Conservation (phyloP, 2,113 vertebrate species). For the Hoplias malabaricus region DNA sequence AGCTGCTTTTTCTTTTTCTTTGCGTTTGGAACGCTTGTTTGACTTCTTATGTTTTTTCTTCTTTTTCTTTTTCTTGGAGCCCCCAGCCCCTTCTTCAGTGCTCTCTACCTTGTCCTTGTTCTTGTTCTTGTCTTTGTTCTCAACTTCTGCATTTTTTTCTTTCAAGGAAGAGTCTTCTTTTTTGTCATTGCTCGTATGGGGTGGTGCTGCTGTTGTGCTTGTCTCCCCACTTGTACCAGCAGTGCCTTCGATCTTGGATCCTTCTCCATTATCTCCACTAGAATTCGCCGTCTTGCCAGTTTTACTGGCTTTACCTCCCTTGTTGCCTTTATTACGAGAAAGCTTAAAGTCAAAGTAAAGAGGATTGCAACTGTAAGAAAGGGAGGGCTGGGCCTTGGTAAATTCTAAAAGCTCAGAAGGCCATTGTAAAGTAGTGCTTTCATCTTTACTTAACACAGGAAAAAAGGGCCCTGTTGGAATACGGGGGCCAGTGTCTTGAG, state of each 20-base stretch:
- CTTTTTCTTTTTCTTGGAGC: slow-evolving; percentile 84
- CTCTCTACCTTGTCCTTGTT: slow-evolving; percentile 49
- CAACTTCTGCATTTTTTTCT: slow-evolving; percentile 47
- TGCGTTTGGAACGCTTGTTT: slow-evolving; percentile 82
- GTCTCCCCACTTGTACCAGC: slow-evolving; percentile 60
- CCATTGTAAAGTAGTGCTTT: slow-evolving; percentile 96
- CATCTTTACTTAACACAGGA: slow-evolving; percentile 93
- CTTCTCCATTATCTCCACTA: slow-evolving; percentile 50
- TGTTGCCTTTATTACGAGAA: slow-evolving; percentile 86
- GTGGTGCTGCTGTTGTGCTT: slow-evolving; percentile 9
- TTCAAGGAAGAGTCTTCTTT: slow-evolving; percentile 57
- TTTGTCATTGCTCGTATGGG: slow-evolving; percentile 52
- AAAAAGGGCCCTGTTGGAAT: slow-evolving; percentile 89
- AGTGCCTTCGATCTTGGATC: slow-evolving; percentile 57
- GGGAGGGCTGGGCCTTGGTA: slow-evolving; percentile 87
- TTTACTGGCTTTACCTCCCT: slow-evolving; percentile 63
- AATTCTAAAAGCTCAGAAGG: slow-evolving; percentile 95
- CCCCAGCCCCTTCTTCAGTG: slow-evolving; percentile 60
- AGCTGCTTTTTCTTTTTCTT: slow-evolving; percentile 78
- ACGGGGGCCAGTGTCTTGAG: slow-evolving; percentile 77
- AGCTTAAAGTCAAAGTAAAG: slow-evolving; percentile 98
- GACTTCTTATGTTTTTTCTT: slow-evolving; percentile 99
- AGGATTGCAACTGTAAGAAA: slow-evolving; percentile 97
- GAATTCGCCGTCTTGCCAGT: slow-evolving; percentile 60
- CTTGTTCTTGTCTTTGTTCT: slow-evolving; percentile 61